phyloP scores from a whole-genome alignment of 2,888 invertebrate species.

The Cephus rjabovi region DNA sequence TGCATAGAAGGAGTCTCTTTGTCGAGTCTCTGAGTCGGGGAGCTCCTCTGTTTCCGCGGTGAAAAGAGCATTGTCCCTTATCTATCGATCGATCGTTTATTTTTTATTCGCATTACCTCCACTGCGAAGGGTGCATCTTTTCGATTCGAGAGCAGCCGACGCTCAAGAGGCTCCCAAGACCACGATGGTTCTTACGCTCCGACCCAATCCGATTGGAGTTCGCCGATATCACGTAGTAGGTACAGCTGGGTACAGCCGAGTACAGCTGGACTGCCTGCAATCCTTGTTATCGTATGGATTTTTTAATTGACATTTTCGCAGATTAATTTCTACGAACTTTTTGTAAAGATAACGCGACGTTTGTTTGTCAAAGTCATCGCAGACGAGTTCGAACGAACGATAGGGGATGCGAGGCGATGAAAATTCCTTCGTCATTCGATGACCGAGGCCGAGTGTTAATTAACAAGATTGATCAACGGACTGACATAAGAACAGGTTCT shows the following conservation, averaged over 20 bases:
- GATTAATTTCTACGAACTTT: not conserved
- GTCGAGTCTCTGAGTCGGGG: conserved; percentile 43
- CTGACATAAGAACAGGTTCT: conserved; percentile 51
- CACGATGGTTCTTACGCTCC: not conserved
- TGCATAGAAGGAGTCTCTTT: conserved; percentile 66
- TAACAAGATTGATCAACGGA: conserved; percentile 60
- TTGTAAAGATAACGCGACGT: not conserved
- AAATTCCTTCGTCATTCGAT: conserved; percentile 40
- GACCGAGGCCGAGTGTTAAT: conserved; percentile 54
- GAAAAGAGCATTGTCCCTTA: conserved; percentile 67
- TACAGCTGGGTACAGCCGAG: not conserved
- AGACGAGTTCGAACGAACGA: conserved; percentile 13
- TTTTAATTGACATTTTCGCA: not conserved
- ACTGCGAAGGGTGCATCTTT: conserved; percentile 58
- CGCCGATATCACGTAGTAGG: not conserved
- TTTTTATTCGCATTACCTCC: conserved; percentile 64
- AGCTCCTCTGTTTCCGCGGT: conserved; percentile 44
- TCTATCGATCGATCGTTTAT: conserved; percentile 65
- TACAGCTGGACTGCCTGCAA: not conserved
- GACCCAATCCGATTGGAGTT: not conserved
- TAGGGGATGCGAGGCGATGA: conserved; percentile 49
- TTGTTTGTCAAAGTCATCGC: not conserved
- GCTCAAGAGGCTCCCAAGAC: not conserved
- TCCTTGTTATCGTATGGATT: not conserved
- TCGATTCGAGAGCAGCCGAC: conserved; percentile 46